A percentile compares a stretch with the other conserved stretches of the same genome.
Evolutionary conservation across 1,140 invertebrate species (phyloP).

Genomic region (Druon quercuslanigerum): DNA sequence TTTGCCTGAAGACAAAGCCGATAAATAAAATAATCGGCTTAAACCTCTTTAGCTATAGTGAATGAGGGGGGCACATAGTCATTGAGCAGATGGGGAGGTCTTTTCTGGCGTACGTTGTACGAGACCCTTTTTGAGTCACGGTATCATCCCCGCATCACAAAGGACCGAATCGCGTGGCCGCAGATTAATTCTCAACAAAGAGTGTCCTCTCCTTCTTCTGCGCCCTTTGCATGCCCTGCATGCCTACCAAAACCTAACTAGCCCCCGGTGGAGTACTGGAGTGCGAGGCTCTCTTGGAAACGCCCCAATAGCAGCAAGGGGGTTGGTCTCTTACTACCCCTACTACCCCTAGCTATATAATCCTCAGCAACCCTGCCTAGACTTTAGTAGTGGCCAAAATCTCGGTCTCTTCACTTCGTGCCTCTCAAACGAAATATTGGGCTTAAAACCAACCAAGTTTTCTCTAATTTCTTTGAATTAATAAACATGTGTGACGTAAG

Average conservation of each 20-base stretch:
- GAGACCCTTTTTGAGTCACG: constrained; percentile 16
- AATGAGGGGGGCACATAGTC: not conserved
- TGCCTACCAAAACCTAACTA: constrained; percentile 37
- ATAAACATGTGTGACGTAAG: constrained; percentile 46
- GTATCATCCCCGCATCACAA: constrained; percentile 25
- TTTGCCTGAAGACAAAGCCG: constrained; percentile 12
- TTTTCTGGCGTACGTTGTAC: not conserved
- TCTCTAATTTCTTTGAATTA: constrained; percentile 12
- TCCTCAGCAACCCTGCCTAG: constrained; percentile 40
- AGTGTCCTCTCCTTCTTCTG: constrained; percentile 32
- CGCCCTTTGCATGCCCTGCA: constrained; percentile 38
- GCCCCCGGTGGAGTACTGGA: constrained; percentile 27
- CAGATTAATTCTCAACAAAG: constrained; percentile 31
- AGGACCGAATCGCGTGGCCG: constrained; percentile 30
- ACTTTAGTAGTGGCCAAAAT: constrained; percentile 43
- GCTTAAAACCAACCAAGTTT: constrained; percentile 2
- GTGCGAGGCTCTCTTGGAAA: constrained; percentile 32
- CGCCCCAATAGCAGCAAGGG: constrained; percentile 45
- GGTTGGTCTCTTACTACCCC: constrained; percentile 48
- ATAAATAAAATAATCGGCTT: constrained; percentile 16
- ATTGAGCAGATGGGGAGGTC: constrained; percentile 27
- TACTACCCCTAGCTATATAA: constrained; percentile 50
- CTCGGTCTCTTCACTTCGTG: constrained; percentile 20
- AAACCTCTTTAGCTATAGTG: not conserved
- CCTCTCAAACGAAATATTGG: constrained; percentile 12